Evolutionary conservation across 2,888 invertebrate species (phyloP).

Genomic region (Tigriopus californicus): DNA sequence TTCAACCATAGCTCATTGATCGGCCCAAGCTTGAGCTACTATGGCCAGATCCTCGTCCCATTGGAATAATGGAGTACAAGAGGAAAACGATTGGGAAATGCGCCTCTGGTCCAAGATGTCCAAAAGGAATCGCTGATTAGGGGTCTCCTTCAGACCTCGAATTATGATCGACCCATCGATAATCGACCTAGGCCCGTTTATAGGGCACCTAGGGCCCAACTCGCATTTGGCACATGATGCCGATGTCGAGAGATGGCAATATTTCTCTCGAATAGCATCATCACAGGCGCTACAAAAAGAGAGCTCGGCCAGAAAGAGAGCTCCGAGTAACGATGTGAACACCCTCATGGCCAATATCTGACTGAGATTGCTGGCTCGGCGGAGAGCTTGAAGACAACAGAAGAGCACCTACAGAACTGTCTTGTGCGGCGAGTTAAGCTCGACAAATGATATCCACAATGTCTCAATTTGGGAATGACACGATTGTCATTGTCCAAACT

Average conservation of each 20-base stretch:
- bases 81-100: background rate
- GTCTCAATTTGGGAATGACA: too few relatives aligned
- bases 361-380: too few relatives aligned
- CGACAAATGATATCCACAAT: too few relatives aligned
- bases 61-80: background rate
- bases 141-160: background rate
- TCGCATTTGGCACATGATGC: background rate
- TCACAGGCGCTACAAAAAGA: background rate
- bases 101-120: background rate
- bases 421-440: too few relatives aligned
- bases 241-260: background rate
- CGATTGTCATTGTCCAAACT: too few relatives aligned
- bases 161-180: background rate
- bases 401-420: too few relatives aligned
- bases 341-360: too few relatives aligned
- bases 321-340: background rate
- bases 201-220: background rate
- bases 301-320: background rate
- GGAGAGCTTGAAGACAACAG: too few relatives aligned
- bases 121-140: background rate
- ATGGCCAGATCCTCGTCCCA: background rate
- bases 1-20: background rate
- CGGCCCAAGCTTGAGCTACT: slow-evolving; percentile 1
- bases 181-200: background rate
- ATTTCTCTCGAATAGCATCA: background rate